Base-by-base conservation (phyloP, 2,113 vertebrate species). In the Nycticryphes semicollaris region DNA sequence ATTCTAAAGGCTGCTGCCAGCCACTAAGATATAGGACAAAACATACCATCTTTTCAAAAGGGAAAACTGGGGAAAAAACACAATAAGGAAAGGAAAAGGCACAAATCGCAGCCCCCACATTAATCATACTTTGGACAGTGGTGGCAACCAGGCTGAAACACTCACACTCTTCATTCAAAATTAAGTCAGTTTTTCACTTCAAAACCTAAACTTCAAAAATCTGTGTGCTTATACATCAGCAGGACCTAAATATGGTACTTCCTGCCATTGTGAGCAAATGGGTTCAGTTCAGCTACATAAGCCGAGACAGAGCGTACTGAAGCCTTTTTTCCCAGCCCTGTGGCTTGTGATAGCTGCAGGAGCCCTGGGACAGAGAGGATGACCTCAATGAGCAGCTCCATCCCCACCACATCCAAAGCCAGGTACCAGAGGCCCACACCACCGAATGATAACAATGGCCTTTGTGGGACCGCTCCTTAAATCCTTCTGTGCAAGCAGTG, bases 251-350 rank as follows among this genome's bases (percentile, higher is more conserved):
- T 87, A 63, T 5, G 7, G 45, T 18, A 60, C 57, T 81, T 97
- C 83, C 85, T 94, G 86, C 53, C 83, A 89, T 75, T 96, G 77
- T 87, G 54, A 84, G 39, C 59, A 81, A 78, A 89, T 28, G 22
- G n/a, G 39, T 92, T 72, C 66, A 93, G 80, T 77, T 68, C 68
- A 43, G 76, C 75, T 25, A 27, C 27, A 27, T n/a, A 57, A 70
- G 51, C 47, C 1, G 3, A 92, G 64, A 54, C 16, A 4, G 45
- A 1, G 9, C 20, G 27, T 30, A 48, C 35, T 78, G 25, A 72
- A 93, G 31, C 10, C 72, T 41, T 81, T 84, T 45, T 80, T 84
- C 68, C 30, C 41, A 85, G 31, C 21, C 14, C 37, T n/a, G 35
- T 18, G 53, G 47, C 14, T 78, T 78, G 23, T 3, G 14, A 54